These are phyloP conservation scores for Sakesphorus luctuosus DNA, from an alignment of 2,113 vertebrate species.

Conservation along the genomic window DNA sequence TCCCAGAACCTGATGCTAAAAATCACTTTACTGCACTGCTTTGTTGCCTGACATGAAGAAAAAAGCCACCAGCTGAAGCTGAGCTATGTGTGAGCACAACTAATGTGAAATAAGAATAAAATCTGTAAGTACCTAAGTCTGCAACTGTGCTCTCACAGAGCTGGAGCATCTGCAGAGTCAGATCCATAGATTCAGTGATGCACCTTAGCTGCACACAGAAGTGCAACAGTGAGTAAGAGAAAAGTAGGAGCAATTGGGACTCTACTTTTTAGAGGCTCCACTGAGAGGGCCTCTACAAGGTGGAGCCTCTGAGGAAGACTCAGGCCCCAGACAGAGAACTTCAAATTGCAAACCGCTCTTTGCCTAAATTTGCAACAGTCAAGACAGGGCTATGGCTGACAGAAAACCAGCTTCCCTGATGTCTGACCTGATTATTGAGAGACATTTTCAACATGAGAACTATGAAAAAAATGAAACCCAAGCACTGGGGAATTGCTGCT, in stretches of 20 bases:
- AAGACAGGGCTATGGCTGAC: neutral
- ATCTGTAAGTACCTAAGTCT: neutral
- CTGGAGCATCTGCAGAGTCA: too few relatives aligned
- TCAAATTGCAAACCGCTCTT: neutral
- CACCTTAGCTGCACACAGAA: neutral
- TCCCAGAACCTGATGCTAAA: neutral
- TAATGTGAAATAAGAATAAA: neutral
- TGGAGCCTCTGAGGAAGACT: neutral
- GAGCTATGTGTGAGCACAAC: neutral
- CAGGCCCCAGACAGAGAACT: neutral
- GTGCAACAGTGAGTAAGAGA: neutral
- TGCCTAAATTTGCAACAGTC: neutral
- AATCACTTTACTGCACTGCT: neutral
- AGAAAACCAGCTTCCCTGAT: neutral
- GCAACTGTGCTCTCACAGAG: too few relatives aligned
- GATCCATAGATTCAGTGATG: accelerated
- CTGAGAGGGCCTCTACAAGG: neutral
- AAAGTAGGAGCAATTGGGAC: neutral
- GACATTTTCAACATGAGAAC: neutral
- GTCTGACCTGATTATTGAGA: neutral
- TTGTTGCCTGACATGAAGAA: neutral
- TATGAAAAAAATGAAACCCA: neutral
- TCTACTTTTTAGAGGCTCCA: neutral
- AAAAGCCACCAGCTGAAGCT: neutral
- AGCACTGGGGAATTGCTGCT: neutral